Evolutionary conservation across 2,888 invertebrate species (phyloP), one percentile per base, ranked within the genome.

Genomic region (Dolomedes plantarius): DNA sequence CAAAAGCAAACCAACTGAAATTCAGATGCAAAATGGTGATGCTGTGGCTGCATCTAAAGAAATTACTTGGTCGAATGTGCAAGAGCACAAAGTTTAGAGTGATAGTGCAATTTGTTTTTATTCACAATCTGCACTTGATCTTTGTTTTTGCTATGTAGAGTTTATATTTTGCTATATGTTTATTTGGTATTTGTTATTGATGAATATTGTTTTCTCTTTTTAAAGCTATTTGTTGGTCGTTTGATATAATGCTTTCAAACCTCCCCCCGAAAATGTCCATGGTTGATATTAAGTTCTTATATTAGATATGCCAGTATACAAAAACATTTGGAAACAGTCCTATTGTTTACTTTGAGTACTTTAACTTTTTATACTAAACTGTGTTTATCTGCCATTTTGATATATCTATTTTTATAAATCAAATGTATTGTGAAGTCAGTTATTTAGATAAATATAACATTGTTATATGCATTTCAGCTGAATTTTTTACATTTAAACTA

Each of bases 131-230:
- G 16, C 29, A 65, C 73, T 80, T 50, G 68, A 80, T 74, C 67
- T 71, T 79, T 64, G 27, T 67, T 68, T 81, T 74, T 81, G 41
- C 74, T 75, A 81, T 31, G 36, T 69, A 67, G 81, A 56, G 68
- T 50, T 81, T 81, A 75, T 75, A 75, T 81, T 81, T 81, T 81
- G 75, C 75, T 81, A 81, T 19, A 23, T 62, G 56, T 81, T 74
- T 75, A 75, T 32, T 41, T 75, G 31, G 29, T 50, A 73, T 7
- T 68, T 76, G 69, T 56, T 56, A 23, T 16, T 6, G 2, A 56
- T 6, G 11, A n/a, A 56, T 56, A 56, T 1, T 56, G 23, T 56
- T 56, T 46, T 56, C 36, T 23, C 23, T 56, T 23, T 56, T 23
- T 56, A 23, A 23, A 56, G 23, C 56, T 23, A 19, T 56, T 56